Evolutionary conservation across 2,113 vertebrate genomes (phyloP).

Genomic region (Serilophus lunatus): DNA sequence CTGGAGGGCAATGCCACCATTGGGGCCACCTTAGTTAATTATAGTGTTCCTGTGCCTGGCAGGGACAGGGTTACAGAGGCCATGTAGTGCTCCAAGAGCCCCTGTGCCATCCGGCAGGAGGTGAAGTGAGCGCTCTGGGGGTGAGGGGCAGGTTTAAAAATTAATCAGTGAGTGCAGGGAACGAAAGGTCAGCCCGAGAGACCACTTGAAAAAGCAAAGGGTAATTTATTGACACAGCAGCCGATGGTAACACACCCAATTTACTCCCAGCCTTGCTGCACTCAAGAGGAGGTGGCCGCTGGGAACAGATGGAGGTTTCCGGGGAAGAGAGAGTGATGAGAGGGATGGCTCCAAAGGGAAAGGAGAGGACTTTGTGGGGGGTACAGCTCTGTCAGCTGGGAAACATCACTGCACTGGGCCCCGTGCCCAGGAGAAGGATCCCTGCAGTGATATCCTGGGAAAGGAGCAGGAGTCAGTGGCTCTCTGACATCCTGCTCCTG

Average conservation of each 20-base stretch:
- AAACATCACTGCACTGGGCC: not conserved
- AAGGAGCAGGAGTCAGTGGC: not conserved
- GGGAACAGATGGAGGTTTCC: slow-evolving; percentile 9
- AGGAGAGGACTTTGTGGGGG: accelerated
- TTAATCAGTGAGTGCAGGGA: not conserved
- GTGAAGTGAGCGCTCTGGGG: not conserved
- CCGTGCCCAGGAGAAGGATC: not conserved
- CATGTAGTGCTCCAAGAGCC: not conserved
- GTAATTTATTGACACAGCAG: slow-evolving; percentile 8
- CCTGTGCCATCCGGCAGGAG: not conserved
- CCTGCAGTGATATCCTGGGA: not conserved
- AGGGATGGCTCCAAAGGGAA: not conserved
- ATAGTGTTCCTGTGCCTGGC: accelerated
- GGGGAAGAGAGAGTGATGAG: not conserved
- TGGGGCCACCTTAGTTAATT: accelerated
- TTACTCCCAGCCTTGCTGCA: not conserved
- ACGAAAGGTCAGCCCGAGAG: not conserved
- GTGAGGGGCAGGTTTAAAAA: not conserved
- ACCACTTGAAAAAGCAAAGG: not conserved
- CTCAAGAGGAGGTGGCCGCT: accelerated
- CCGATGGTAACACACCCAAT: not conserved
- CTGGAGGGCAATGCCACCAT: not conserved
- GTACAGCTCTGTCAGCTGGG: not conserved
- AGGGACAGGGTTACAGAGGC: accelerated
- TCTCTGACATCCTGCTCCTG: not conserved